Percentiles rank a stretch among this genome's conserved stretches.
phyloP scores from a whole-genome alignment of 2,888 invertebrate genomes.

The Ophioninae sp. region DNA sequence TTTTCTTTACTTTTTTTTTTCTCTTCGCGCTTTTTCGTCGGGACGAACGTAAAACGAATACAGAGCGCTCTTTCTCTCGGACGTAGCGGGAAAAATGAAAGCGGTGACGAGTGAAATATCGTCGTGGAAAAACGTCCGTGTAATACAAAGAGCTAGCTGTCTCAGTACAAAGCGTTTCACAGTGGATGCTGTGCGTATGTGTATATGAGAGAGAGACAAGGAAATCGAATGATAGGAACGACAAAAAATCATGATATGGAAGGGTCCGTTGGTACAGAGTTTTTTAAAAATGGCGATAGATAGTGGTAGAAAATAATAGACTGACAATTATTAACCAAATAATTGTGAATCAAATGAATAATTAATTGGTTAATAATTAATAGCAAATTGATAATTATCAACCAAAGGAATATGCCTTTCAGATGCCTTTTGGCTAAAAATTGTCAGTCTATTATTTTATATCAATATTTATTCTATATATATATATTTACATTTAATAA shows the following conservation, averaged over 20 bases:
- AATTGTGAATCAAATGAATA: too few relatives aligned
- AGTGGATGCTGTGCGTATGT: slow-evolving; percentile 1
- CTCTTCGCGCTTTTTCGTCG: not conserved
- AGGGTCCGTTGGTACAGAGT: slow-evolving; percentile 39
- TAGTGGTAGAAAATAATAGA: slow-evolving; percentile 27
- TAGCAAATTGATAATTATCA: too few relatives aligned
- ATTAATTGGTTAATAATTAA: too few relatives aligned
- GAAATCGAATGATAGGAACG: slow-evolving; percentile 39
- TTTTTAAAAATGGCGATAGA: slow-evolving; percentile 32
- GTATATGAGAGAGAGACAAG: slow-evolving; percentile 35
- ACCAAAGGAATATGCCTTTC: too few relatives aligned
- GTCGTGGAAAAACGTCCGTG: slow-evolving; percentile 58
- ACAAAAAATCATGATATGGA: slow-evolving; percentile 54
- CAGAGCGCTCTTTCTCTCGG: slow-evolving; percentile 23
- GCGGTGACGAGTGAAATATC: slow-evolving; percentile 62
- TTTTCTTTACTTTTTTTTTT: slow-evolving; percentile 1
- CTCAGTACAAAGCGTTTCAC: slow-evolving; percentile 57
- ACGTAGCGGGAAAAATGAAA: slow-evolving; percentile 59
- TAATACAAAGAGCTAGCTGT: slow-evolving; percentile 56
- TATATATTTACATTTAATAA: too few relatives aligned
- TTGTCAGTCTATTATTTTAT: slow-evolving; percentile 29
- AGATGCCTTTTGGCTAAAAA: slow-evolving; percentile 13
- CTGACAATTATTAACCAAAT: slow-evolving; percentile 17
- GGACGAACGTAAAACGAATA: slow-evolving; percentile 18
- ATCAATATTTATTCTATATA: slow-evolving; percentile 2